phyloP scores from a whole-genome alignment of 2,797 vertebrate genomes.

The Acanthiza pusilla region DNA sequence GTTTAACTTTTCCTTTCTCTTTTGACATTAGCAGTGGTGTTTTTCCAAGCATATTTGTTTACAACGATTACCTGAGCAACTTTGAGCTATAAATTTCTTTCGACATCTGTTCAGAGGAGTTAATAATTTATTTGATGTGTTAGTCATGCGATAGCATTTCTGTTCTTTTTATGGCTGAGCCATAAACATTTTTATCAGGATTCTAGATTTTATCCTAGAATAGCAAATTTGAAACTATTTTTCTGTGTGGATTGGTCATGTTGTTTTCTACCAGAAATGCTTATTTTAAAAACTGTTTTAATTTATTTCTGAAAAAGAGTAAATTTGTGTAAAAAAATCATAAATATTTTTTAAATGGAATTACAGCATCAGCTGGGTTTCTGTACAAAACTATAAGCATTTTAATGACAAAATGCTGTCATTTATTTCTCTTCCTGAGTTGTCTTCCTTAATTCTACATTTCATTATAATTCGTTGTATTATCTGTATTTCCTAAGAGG shows the following conservation, averaged over 20 bases:
- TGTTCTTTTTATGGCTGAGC: not conserved
- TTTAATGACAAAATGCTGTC: not conserved
- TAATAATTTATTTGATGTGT: not conserved
- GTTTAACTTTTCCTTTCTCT: not conserved
- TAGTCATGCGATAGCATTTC: not conserved
- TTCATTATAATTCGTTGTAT: not conserved
- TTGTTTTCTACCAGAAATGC: not conserved
- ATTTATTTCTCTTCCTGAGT: not conserved
- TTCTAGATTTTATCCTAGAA: not conserved
- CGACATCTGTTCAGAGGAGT: not conserved
- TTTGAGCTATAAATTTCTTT: not conserved
- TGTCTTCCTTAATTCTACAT: not conserved
- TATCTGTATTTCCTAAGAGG: not conserved
- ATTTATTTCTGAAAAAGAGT: not conserved
- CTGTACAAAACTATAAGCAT: not conserved
- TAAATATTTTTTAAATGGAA: not conserved
- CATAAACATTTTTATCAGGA: not conserved
- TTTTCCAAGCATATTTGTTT: not conserved
- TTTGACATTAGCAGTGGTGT: not conserved
- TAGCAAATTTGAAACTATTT: not conserved
- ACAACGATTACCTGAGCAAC: not conserved
- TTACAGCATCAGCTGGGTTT: not conserved
- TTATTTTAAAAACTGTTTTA: not conserved
- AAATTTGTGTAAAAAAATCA: not conserved
- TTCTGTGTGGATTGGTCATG: not conserved